These are phyloP conservation scores for Xylophagus ater DNA, from an alignment of 2,888 invertebrate genomes.

Conservation along the genomic window DNA sequence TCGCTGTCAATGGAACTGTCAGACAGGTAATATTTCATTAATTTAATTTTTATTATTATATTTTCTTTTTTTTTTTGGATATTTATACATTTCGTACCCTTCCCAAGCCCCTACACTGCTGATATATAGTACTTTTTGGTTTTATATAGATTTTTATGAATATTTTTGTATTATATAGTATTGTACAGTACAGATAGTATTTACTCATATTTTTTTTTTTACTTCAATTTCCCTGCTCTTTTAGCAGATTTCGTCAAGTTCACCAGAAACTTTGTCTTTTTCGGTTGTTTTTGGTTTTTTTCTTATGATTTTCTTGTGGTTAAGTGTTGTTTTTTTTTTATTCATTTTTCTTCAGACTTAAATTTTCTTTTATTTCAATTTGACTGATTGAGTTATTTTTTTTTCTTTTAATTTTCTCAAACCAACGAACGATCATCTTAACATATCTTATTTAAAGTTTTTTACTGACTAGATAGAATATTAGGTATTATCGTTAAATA, in stretches of 20 bases:
- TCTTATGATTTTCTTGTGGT: slow-evolving; percentile 6
- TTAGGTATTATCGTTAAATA: too few species aligned
- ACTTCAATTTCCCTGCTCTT: neutral
- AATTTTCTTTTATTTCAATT: slow-evolving; percentile 1
- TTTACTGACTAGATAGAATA: too few species aligned
- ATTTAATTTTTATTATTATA: slow-evolving; percentile 17
- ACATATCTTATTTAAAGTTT: too few species aligned
- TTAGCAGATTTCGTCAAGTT: too few species aligned
- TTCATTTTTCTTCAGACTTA: slow-evolving; percentile 1
- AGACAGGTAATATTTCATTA: slow-evolving; percentile 19
- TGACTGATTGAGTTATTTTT: slow-evolving; percentile 12
- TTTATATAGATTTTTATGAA: too few species aligned
- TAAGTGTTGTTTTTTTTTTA: neutral
- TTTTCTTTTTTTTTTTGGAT: neutral
- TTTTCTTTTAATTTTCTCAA: too few species aligned
- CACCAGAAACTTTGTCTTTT: too few species aligned
- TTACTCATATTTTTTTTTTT: slow-evolving; percentile 4
- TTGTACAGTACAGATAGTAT: slow-evolving; percentile 2
- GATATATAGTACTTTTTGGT: too few species aligned
- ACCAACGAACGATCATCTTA: too few species aligned
- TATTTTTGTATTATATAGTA: neutral
- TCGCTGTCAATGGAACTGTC: slow-evolving; percentile 19
- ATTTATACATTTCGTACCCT: too few species aligned
- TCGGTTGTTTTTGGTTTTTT: neutral
- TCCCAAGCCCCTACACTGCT: too few species aligned